These are phyloP conservation scores for Sturnus vulgaris DNA, from an alignment of 2,113 vertebrate genomes.

Conservation along the genomic window DNA sequence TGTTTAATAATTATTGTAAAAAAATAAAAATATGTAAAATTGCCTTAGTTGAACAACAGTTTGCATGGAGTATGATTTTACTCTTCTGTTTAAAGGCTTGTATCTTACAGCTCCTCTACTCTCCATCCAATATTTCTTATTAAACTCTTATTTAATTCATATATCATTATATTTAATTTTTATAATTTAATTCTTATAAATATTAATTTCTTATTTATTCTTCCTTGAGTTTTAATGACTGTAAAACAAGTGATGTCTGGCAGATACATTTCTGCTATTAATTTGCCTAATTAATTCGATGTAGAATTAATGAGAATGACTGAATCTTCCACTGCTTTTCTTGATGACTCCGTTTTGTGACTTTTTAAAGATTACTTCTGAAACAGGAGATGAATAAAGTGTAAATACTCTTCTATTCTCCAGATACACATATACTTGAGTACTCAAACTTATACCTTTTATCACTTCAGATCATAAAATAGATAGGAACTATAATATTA, in stretches of 20 bases:
- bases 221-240: background rate
- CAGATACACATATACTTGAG: background rate
- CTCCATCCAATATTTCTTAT: background rate
- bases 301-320: background rate
- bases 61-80: background rate
- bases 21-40: background rate
- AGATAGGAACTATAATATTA: background rate
- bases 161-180: no score
- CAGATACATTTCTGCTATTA: background rate
- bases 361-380: background rate
- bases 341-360: background rate
- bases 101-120: background rate
- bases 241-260: background rate
- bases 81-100: background rate
- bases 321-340: background rate
- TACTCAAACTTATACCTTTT: background rate
- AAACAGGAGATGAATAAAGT: background rate
- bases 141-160: no score
- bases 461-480: background rate
- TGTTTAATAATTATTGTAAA: background rate
- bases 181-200: no score
- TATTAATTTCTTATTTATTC: no score
- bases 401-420: background rate
- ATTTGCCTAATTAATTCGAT: background rate
- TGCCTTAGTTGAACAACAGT: background rate